Percentiles rank a stretch among this genome's conserved stretches.
Evolutionary conservation across 2,113 vertebrate genomes (phyloP).

Genomic region (Labrus mixtus): DNA sequence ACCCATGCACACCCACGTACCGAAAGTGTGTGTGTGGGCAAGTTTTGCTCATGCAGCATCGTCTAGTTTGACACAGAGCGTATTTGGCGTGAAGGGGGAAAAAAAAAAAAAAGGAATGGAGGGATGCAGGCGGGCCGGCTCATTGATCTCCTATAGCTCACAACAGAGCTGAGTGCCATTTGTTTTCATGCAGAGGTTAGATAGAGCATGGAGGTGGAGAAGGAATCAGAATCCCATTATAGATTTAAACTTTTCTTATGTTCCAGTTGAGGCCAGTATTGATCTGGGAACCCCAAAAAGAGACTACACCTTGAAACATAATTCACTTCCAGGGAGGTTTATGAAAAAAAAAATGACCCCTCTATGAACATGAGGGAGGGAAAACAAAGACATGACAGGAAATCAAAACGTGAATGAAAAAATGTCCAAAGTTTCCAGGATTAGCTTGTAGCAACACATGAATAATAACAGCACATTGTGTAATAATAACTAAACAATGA

Average conservation of each 20-base stretch:
- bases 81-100: conserved; percentile 16
- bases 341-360: conserved; percentile 8
- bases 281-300: conserved; percentile 16
- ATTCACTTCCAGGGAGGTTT: conserved; percentile 17
- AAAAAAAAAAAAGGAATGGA: neutral
- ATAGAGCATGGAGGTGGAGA: conserved; percentile 42
- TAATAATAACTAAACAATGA: too few species aligned
- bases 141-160: conserved; percentile 62
- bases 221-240: conserved; percentile 64
- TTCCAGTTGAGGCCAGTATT: conserved; percentile 44
- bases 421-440: too few species aligned
- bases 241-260: conserved; percentile 45
- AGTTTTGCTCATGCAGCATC: conserved; percentile 33
- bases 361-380: neutral
- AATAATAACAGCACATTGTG: too few species aligned
- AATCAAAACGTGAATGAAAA: neutral
- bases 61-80: conserved; percentile 23
- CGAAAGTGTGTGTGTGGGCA: neutral
- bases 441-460: too few species aligned
- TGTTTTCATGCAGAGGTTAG: conserved; percentile 67
- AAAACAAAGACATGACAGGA: neutral
- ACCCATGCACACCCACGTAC: conserved; percentile 5
- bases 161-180: conserved; percentile 40
- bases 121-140: conserved; percentile 23
- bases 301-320: neutral